A percentile compares a stretch with the other conserved stretches of the same genome.
Conservation (phyloP, 2,888 invertebrate genomes). For the Carpatolechia fugitivella region DNA sequence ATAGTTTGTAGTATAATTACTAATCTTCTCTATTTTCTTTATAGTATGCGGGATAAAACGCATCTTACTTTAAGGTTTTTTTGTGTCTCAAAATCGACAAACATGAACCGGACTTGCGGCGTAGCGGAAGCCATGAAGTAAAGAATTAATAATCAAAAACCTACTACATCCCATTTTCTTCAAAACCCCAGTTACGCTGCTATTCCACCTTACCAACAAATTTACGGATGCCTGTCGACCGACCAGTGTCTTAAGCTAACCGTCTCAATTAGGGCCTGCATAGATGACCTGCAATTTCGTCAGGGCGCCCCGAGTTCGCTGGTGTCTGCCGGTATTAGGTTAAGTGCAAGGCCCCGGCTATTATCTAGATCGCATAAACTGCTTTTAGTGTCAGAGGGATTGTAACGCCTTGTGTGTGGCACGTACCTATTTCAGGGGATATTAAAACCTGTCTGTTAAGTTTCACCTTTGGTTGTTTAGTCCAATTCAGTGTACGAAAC, state of each 20-base stretch:
- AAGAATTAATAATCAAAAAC: too few species aligned
- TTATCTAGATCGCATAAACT: conserved; percentile 30
- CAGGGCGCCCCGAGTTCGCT: conserved; percentile 56
- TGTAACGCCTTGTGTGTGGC: conserved; percentile 32
- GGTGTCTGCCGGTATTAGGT: conserved; percentile 49
- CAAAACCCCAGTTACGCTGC: not conserved
- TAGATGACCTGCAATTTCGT: conserved; percentile 75
- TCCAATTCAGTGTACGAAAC: too few species aligned
- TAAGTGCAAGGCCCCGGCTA: conserved; percentile 47
- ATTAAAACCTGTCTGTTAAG: not conserved
- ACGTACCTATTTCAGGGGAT: conserved; percentile 5
- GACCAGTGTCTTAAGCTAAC: conserved; percentile 70
- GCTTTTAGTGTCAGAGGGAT: conserved; percentile 42
- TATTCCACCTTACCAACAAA: not conserved
- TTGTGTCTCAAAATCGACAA: too few species aligned
- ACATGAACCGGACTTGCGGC: too few species aligned
- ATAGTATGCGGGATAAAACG: too few species aligned
- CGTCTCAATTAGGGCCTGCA: conserved; percentile 75
- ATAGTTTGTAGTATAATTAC: too few species aligned
- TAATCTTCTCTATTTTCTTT: too few species aligned
- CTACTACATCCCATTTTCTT: not conserved
- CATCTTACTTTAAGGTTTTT: too few species aligned
- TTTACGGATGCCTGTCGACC: conserved; percentile 69
- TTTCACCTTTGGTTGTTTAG: too few species aligned
- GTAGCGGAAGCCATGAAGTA: too few species aligned